Evolutionary conservation across 2,113 vertebrate genomes (phyloP).

Genomic region (Strigops habroptila): DNA sequence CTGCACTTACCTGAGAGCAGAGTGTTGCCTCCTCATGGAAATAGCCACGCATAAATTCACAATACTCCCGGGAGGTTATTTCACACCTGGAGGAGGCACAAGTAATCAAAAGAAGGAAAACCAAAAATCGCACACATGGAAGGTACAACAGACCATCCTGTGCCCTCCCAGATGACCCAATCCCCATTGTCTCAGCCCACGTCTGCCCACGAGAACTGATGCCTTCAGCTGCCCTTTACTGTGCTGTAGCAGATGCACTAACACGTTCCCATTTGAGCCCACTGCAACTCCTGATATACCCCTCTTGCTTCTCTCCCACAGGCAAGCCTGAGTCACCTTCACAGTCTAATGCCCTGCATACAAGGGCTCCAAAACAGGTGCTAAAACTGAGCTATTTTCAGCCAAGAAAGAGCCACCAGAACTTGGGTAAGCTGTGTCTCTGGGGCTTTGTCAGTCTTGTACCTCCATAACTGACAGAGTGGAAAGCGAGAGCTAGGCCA

Average conservation of each 20-base stretch:
- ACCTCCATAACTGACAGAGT: not conserved
- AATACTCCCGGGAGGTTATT: slow-evolving; percentile 97
- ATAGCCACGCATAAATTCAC: slow-evolving; percentile 96
- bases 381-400: not conserved
- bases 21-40: slow-evolving; percentile 97
- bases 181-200: not conserved
- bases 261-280: not conserved
- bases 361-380: not conserved
- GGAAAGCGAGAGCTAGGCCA: not conserved
- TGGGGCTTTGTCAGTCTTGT: not conserved
- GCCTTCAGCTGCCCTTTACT: not conserved
- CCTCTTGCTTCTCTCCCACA: not conserved
- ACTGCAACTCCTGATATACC: not conserved
- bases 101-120: not conserved
- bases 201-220: not conserved
- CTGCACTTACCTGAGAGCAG: slow-evolving; percentile 87
- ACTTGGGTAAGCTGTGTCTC: not conserved
- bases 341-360: not conserved
- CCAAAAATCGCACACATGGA: not conserved
- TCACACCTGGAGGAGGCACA: slow-evolving; percentile 84
- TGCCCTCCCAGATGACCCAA: not conserved
- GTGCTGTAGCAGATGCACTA: not conserved
- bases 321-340: not conserved
- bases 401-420: not conserved
- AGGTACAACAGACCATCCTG: not conserved